Percentiles rank a stretch among this genome's conserved stretches.
phyloP scores from a whole-genome alignment of 1,140 invertebrate genomes.

The Eriosoma lanigerum region DNA sequence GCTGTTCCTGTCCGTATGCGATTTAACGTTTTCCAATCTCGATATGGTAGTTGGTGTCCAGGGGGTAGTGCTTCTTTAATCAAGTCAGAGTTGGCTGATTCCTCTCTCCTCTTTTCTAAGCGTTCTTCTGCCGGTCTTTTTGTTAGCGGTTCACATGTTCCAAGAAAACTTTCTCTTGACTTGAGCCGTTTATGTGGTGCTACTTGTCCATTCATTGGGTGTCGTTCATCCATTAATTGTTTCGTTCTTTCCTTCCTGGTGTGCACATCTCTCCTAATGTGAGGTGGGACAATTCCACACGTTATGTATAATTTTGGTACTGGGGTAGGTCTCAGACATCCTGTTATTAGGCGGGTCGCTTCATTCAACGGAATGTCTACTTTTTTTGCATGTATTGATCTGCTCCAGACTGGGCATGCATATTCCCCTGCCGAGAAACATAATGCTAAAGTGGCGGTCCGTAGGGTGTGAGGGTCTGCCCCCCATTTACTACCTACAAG shows the following conservation, averaged over 20 bases:
- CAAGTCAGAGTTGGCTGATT: too few species aligned
- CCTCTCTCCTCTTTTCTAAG: too few species aligned
- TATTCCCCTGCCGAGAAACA: too few species aligned
- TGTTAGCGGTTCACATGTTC: too few species aligned
- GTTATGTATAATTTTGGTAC: slow-evolving; percentile 35
- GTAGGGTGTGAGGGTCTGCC: too few species aligned
- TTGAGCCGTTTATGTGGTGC: too few species aligned
- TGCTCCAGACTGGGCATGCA: too few species aligned
- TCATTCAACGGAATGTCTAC: slow-evolving; percentile 48
- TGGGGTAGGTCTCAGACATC: slow-evolving; percentile 40
- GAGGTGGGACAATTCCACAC: slow-evolving; percentile 37
- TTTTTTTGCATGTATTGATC: slow-evolving; percentile 46
- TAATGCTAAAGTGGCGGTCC: too few species aligned
- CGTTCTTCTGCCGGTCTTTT: too few species aligned
- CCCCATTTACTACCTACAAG: too few species aligned
- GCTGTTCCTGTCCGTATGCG: not conserved
- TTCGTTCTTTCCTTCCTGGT: too few species aligned
- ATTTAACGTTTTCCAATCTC: slow-evolving; percentile 10
- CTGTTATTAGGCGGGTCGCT: slow-evolving; percentile 29
- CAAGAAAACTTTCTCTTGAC: too few species aligned
- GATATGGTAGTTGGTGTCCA: slow-evolving; percentile 54
- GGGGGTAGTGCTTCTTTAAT: slow-evolving; percentile 57
- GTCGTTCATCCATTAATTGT: not conserved
- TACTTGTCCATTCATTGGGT: not conserved
- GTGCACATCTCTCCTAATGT: not conserved